Evolutionary conservation across 2,113 vertebrate species (phyloP).

Genomic region (Ctenomys sociabilis): DNA sequence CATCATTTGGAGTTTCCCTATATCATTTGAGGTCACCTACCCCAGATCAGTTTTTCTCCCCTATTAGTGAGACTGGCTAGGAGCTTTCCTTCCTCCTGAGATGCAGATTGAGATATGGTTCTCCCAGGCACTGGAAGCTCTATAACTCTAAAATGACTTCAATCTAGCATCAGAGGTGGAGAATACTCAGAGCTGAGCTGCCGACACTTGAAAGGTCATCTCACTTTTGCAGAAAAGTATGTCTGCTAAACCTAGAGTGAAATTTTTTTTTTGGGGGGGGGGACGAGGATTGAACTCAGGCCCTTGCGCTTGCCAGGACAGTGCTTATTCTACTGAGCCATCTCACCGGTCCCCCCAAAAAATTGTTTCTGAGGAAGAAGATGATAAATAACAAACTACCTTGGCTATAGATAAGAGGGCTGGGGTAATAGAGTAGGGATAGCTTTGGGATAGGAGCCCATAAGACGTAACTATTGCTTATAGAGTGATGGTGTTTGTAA

Average conservation of each 20-base stretch:
- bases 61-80: background rate
- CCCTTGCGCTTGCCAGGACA: too few relatives aligned
- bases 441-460: background rate
- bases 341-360: too few relatives aligned
- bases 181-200: background rate
- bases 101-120: constrained; percentile 47
- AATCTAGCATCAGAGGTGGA: background rate
- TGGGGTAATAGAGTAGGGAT: background rate
- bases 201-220: background rate
- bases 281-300: too few relatives aligned
- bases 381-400: background rate
- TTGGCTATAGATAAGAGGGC: background rate
- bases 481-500: too few relatives aligned
- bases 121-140: background rate
- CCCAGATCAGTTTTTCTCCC: too few relatives aligned
- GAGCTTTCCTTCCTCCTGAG: background rate
- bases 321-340: too few relatives aligned
- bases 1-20: too few relatives aligned
- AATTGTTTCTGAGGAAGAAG: background rate
- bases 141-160: constrained; percentile 3
- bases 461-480: background rate
- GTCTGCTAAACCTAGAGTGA: background rate
- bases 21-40: too few relatives aligned
- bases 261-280: background rate
- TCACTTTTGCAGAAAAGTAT: background rate